Evolutionary conservation across 2,113 vertebrate species (phyloP), one percentile per base, ranked within the genome.

Genomic region (Leptobrachium leishanense): DNA sequence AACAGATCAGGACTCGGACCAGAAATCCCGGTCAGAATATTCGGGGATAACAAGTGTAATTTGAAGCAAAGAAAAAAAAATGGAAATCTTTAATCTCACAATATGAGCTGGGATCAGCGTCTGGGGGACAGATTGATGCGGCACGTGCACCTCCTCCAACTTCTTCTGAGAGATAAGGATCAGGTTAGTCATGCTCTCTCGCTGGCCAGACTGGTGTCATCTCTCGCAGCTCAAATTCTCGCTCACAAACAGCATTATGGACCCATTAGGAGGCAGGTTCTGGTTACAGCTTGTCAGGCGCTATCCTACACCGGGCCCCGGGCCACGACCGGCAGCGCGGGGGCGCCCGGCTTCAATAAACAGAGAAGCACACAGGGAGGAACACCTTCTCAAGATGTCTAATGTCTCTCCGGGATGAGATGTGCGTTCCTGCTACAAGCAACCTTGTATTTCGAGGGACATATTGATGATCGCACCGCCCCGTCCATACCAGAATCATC

Each of bases 141-240:
- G 68, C 76, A 65, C 54, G 42, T 74, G 67, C 73, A 54, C 10
- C 13, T 64, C 44, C 59, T 7, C 62, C 12, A 57, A 12, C 6
- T 54, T 79, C 69, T 72, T 43, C 10, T 42, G 57, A 31, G 50
- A 71, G 76, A 72, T 57, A 59, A 44, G 12, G 71, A 74, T 74
- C 50, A 68, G 63, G 50, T 40, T 72, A 46, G 70, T 74, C 57
- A 68, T 68, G 71, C 71, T 68, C 57, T 42, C 68, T 13, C 57
- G 62, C 62, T 31, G 77, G 57, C 68, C 68, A 66, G 84, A 86
- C 90, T 84, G 84, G 85, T 77, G 84, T 89, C 85, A 88, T 85
- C 72, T 89, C 87, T 85, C 85, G 85, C 86, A 82, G 84, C 85
- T 89, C 84, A 86, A 83, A 90, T 90, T 85, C 88, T 84, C 77